A percentile compares a stretch with the other conserved stretches of the same genome.
These are phyloP conservation scores for Pterocles burchelli DNA, from an alignment of 2,113 vertebrate species.

Conservation along the genomic window DNA sequence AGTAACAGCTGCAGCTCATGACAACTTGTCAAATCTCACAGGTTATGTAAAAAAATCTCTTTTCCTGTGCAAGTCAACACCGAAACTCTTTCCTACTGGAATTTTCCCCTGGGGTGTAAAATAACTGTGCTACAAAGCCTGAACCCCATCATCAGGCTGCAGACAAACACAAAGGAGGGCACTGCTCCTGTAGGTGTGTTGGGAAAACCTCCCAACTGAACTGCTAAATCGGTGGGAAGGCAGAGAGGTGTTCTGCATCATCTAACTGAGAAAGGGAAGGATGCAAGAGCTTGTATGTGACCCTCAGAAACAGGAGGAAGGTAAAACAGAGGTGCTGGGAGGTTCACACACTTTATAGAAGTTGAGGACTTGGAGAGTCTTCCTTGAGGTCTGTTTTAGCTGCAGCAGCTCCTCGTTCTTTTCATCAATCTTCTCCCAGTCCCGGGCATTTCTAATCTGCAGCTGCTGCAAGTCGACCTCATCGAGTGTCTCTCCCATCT, in stretches of 20 bases:
- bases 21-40: background rate
- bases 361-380: constrained; percentile 69
- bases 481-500: constrained; percentile 65
- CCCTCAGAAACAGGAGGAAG: background rate
- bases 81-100: background rate
- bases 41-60: background rate
- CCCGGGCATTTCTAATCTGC: constrained; percentile 77
- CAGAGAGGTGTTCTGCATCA: background rate
- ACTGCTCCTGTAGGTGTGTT: background rate
- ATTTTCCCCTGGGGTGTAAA: background rate
- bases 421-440: constrained; percentile 68
- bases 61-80: background rate
- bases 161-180: background rate
- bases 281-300: background rate
- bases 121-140: background rate
- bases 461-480: constrained; percentile 78
- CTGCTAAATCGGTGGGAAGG: background rate
- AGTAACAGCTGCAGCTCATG: background rate
- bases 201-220: background rate
- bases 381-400: constrained; percentile 73
- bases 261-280: background rate
- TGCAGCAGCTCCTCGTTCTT: constrained; percentile 73
- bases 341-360: constrained; percentile 68
- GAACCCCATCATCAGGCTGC: background rate
- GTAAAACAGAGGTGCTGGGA: background rate